Evolutionary conservation across 2,113 vertebrate species (phyloP), one percentile per base, ranked within the genome.

Genomic region (Pseudorasbora parva): DNA sequence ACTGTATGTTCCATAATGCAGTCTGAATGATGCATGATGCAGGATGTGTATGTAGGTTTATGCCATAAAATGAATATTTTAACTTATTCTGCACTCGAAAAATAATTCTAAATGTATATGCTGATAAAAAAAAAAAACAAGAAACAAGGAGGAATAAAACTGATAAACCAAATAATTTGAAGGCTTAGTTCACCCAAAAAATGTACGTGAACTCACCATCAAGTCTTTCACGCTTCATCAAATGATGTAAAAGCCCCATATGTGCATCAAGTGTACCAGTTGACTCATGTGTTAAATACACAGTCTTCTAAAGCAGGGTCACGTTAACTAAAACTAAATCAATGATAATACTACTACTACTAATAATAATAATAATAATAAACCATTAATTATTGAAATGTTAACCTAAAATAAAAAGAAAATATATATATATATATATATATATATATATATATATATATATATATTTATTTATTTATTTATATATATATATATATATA

Each of bases 11-110:
- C 72, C 27, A 75, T 33, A 54, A 75, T 33, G 37, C n/a, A 72
- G 69, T 71, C n/a, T 72, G 69, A 72, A 72, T 72, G 69, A 47
- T 71, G 68, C 68, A 71, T 69, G 33, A 41, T 25, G 69, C 41
- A 71, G 14, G 25, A 1, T 64, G 60, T 14, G 12, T 23, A 45
- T 8, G 68, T 43, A 72, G 41, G 37, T 25, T 23, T 72, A 15
- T 7, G 2, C 11, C 41, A 45, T 15, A 72, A 11, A 72, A 72
- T 14, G 11, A 45, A 71, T 45, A 71, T 71, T 71, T 71, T 0
- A 45, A 23, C 37, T 71, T 23, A 23, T 45, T 25, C 12, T 23
- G 5, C 69, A 47, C 6, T 41, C 5, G 3, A 43, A 69, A 71
- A 71, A 43, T 11, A 14, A 41, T 33, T 66, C 19, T 5, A 69